These are phyloP conservation scores for Acanthosepion pharaonis DNA, from an alignment of 2,888 invertebrate species.

Conservation along the genomic window DNA sequence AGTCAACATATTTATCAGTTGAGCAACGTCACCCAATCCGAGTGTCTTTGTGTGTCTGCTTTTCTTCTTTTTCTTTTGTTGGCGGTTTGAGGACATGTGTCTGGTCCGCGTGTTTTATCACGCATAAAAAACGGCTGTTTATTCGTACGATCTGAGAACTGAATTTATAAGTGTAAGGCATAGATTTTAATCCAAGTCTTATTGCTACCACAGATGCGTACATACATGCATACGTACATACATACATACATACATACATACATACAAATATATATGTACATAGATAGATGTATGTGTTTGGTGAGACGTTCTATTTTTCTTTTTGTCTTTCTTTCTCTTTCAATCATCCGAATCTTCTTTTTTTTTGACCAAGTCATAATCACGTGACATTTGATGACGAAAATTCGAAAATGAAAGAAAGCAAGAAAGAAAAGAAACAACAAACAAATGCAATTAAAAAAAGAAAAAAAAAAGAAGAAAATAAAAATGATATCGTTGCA, in stretches of 20 bases:
- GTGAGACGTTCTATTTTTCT: no score
- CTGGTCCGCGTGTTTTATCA: not conserved
- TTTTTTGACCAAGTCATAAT: not conserved
- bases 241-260: not conserved
- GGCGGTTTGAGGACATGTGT: no score
- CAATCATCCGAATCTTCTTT: not conserved
- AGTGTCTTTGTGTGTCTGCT: not conserved
- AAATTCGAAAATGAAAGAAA: not conserved
- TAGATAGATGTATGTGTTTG: not conserved
- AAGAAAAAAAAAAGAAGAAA: not conserved
- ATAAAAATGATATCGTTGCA: no score
- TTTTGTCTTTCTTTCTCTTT: not conserved
- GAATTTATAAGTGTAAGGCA: not conserved
- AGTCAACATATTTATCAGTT: not conserved
- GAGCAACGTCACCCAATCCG: not conserved
- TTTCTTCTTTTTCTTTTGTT: no score
- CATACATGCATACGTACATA: not conserved
- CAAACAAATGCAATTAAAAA: not conserved
- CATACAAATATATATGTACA: not conserved
- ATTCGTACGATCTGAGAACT: conserved; percentile 2
- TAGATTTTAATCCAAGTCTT: not conserved
- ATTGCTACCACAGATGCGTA: not conserved
- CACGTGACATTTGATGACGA: not conserved
- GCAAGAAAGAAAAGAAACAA: not conserved
- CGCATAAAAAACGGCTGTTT: not conserved